phyloP scores from a whole-genome alignment of 2,113 vertebrate genomes.

The Phyllostomus discolor region DNA sequence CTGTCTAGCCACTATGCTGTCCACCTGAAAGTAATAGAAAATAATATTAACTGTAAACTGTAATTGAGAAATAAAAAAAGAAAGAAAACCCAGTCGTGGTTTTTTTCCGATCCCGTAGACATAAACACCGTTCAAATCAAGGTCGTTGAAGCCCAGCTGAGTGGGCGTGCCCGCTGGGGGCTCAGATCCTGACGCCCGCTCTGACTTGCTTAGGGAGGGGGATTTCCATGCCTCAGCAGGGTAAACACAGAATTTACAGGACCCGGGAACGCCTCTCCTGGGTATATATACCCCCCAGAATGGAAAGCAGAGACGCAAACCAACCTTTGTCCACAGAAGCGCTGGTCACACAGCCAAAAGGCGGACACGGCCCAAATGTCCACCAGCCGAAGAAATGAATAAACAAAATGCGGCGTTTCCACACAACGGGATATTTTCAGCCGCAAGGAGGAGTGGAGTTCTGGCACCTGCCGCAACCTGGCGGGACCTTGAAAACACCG shows the following conservation, averaged over 20 bases:
- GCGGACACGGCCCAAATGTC: not conserved
- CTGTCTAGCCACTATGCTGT: not conserved
- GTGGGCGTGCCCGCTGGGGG: not conserved
- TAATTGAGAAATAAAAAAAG: not conserved
- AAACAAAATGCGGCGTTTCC: rapidly evolving
- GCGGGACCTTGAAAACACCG: not conserved
- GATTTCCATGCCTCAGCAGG: not conserved
- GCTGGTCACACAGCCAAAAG: not conserved
- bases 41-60: not conserved
- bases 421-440: rapidly evolving
- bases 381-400: not conserved
- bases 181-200: not conserved
- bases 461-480: rapidly evolving
- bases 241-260: not conserved
- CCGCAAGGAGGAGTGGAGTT: not conserved
- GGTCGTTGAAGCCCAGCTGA: not conserved
- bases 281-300: not conserved
- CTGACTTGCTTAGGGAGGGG: not conserved
- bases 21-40: not conserved
- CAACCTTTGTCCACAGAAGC: too few species aligned
- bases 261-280: not conserved
- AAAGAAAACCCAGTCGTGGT: not conserved
- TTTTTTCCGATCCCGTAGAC: not conserved
- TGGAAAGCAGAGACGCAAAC: not conserved
- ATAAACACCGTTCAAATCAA: not conserved